Conservation (phyloP, 1,140 invertebrate genomes). For the Lithobius niger region DNA sequence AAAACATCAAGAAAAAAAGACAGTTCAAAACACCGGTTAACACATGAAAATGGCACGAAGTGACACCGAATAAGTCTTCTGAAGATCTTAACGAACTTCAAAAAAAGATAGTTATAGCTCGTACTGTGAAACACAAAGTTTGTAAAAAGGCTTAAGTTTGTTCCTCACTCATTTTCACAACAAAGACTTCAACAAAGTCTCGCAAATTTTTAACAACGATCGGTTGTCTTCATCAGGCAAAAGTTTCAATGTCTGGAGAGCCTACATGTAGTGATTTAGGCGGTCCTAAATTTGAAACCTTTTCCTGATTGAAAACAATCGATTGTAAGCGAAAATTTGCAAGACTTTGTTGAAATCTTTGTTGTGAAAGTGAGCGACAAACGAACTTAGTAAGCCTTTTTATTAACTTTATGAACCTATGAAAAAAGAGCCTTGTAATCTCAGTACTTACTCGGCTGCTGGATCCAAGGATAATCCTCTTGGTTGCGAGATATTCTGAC, state of each 20-base stretch:
- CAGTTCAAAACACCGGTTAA: not conserved
- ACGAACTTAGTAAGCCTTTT: not conserved
- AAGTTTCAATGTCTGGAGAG: no score
- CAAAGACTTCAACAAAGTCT: not conserved
- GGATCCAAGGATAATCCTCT: conserved; percentile 89
- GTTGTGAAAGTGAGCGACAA: not conserved
- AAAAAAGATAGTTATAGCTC: no score
- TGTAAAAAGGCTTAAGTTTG: not conserved
- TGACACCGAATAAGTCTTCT: no score
- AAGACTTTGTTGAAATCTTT: not conserved
- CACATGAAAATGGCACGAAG: no score
- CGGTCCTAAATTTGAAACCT: no score
- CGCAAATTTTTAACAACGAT: no score
- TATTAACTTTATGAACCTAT: not conserved
- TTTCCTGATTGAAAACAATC: no score
- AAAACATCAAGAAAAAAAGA: not conserved
- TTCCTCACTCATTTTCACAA: not conserved
- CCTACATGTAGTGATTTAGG: no score
- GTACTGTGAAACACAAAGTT: no score
- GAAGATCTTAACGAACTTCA: no score
- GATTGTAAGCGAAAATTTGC: no score
- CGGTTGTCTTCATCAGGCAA: no score
- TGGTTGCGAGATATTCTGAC: conserved; percentile 88
- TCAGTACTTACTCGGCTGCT: conserved; percentile 47
- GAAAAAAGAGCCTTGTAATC: conserved; percentile 2